Evolutionary conservation across 2,888 invertebrate species (phyloP), one percentile per base, ranked within the genome.

Genomic region (Lycophotia porphyrea): DNA sequence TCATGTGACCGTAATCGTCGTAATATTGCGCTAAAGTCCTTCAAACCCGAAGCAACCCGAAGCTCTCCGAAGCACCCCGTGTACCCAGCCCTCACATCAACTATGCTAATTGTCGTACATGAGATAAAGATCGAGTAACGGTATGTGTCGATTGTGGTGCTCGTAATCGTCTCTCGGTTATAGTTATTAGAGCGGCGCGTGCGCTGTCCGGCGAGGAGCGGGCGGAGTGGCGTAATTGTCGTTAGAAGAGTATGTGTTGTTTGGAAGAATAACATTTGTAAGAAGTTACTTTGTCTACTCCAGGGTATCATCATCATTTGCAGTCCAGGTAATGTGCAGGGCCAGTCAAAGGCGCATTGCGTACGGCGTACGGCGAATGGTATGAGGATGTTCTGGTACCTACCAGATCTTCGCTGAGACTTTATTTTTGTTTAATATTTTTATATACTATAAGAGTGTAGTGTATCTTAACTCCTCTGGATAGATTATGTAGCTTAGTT

Each of bases 161-260:
- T 76, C 82, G 80, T 87, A 85, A 88, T 88, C 82, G 87, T 85
- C 76, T 77, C 69, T 85, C 78, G 80, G 81, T 81, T 84, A 81
- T 81, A 82, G 86, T 80, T 85, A 87, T 87, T 88, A 88, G 85
- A 69, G 66, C 68, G 70, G 88, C 89, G 88, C 88, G 87, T 88
- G 89, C 88, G 86, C 80, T 18, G 74, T 18, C 42, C 60, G 27
- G 15, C 75, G 80, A 61, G 42, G 61, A 52, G 69, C 82, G 55
- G 85, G 80, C 72, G 65, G 55, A 36, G 70, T 87, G 81, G 82
- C 85, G 86, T 80, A 78, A 83, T 71, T 27, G 44, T 63, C 66
- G n/a, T 74, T 74, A 66, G 58, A 81, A 2, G 5, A 15, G 21
- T 44, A 39, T 44, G 55, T 47, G 36, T 47, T 34, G 42, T 47